Conservation (phyloP, 2,113 vertebrate genomes). For the Geococcyx californianus region DNA sequence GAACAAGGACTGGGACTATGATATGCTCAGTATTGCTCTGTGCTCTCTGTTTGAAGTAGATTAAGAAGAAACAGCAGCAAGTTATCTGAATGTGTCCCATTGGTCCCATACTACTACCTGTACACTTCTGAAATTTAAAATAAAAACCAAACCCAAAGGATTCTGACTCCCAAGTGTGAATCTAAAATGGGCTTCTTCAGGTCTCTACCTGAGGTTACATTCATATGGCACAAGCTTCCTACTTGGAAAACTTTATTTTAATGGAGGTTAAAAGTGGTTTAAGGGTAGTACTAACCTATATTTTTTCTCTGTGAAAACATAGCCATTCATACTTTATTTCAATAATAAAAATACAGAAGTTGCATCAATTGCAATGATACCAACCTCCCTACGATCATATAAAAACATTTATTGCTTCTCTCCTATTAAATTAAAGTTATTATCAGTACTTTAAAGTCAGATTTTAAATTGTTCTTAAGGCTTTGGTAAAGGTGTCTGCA, state of each 20-base stretch:
- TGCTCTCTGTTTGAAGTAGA: constrained; percentile 49
- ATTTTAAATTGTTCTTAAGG: background rate
- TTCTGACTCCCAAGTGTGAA: background rate
- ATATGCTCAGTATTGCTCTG: background rate
- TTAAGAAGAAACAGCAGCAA: constrained; percentile 39
- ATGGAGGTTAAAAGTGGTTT: background rate
- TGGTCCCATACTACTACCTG: background rate
- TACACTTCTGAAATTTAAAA: background rate
- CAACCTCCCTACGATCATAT: background rate
- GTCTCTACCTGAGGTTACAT: background rate
- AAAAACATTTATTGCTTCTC: background rate
- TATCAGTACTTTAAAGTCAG: background rate
- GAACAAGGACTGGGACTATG: background rate
- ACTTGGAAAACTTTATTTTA: background rate
- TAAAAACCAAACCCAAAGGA: background rate
- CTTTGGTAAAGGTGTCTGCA: background rate
- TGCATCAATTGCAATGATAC: background rate
- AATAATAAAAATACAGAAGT: background rate
- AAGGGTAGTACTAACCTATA: background rate
- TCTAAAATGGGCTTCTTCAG: background rate
- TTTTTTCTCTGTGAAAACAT: background rate
- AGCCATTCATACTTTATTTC: background rate
- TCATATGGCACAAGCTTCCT: background rate
- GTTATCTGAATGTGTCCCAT: background rate
- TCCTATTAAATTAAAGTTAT: background rate